Evolutionary conservation across 2,113 vertebrate species (phyloP), one percentile per base, ranked within the genome.

Genomic region (Edolisoma coerulescens): DNA sequence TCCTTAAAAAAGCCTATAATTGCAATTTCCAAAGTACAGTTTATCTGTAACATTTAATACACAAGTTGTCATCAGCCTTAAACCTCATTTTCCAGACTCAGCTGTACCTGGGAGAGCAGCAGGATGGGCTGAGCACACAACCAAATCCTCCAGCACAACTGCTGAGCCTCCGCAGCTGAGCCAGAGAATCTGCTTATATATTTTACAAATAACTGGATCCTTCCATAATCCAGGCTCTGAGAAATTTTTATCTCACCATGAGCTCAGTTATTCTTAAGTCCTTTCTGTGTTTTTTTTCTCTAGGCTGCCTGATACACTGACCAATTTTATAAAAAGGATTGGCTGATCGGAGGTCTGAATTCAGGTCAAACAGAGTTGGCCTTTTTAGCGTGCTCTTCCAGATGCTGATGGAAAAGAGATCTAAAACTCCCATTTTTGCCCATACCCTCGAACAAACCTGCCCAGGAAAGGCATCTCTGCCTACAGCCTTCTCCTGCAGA

Each of bases 111-210:
- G 32, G 54, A 85, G 54, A 80, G 67, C 69, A 59, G 73, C 42
- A 74, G 61, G 76, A 80, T 9, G 39, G 68, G 68, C 83, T 57
- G 32, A 87, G 60, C 80, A n/a, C 28, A 27, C 6, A 1, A 41
- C 22, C 71, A 95, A 94, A 97, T 96, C 90, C 87, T 32, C 32
- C 57, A 52, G 65, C 37, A 57, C 2, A 0, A 78, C 84, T 54
- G 71, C 95, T 81, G 86, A 94, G 88, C 90, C 52, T 16, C 85
- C 1, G 0, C 13, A 4, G 83, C 74, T 3, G 0, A 85, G 42
- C 71, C 87, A 93, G 42, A 49, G 87, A 90, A 94, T 92, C 96
- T 95, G 95, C 96, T 94, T 93, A 94, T 74, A 45, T 75, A 88
- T 78, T 94, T 96, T 71, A 93, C 86, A 92, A 95, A 95, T 95